A percentile compares a stretch with the other conserved stretches of the same genome.
These are phyloP conservation scores for Nixonia krombeini DNA, from an alignment of 1,140 invertebrate genomes.

Conservation along the genomic window DNA sequence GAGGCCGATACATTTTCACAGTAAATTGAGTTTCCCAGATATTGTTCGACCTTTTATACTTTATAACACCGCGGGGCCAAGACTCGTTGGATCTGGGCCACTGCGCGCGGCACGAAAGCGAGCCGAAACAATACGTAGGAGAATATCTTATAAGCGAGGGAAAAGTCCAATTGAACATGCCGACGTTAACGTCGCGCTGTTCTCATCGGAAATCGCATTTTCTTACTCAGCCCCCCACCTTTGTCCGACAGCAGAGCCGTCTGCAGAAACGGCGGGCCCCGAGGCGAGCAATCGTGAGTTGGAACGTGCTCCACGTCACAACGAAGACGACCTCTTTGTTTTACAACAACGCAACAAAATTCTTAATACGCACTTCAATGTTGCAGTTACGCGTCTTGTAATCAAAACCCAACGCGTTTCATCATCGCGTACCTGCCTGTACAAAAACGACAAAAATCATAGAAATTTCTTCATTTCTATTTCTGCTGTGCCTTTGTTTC, in stretches of 20 bases:
- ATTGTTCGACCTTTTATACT: slow-evolving; percentile 46
- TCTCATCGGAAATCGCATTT: slow-evolving; percentile 25
- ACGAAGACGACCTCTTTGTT: too few species aligned
- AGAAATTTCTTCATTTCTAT: too few species aligned
- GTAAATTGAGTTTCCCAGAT: slow-evolving; percentile 54
- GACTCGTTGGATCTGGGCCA: slow-evolving; percentile 61
- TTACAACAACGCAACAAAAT: too few species aligned
- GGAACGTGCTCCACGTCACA: too few species aligned
- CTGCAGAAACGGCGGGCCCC: background rate
- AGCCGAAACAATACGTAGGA: slow-evolving; percentile 53
- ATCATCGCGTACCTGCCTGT: too few species aligned
- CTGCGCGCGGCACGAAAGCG: slow-evolving; percentile 42
- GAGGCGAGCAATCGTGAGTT: too few species aligned
- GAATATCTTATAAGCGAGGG: slow-evolving; percentile 53
- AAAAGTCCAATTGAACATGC: slow-evolving; percentile 47
- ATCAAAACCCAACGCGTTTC: too few species aligned
- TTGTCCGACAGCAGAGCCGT: background rate
- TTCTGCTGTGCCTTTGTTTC: too few species aligned
- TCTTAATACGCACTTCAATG: too few species aligned
- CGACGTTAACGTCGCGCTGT: slow-evolving; percentile 16
- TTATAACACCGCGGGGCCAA: slow-evolving; percentile 52
- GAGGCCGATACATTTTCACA: slow-evolving; percentile 43
- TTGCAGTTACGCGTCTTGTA: too few species aligned
- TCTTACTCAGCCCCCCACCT: background rate
- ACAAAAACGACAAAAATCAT: too few species aligned